Evolutionary conservation across 2,797 vertebrate genomes (phyloP), one percentile per base, ranked within the genome.

Genomic region (Odontamblyopus lacepedii): DNA sequence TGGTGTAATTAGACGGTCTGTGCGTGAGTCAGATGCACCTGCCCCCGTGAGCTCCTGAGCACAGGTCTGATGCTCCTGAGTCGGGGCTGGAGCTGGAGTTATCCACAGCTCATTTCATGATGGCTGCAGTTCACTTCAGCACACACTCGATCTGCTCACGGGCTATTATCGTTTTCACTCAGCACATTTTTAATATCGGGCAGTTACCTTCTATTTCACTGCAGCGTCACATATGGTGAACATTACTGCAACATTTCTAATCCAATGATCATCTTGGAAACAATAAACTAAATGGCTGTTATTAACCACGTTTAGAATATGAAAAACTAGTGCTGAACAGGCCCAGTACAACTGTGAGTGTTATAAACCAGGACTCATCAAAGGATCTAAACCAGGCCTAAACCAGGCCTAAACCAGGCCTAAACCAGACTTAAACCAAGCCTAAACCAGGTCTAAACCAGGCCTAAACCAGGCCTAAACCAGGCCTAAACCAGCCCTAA

Each of bases 101-200:
- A 15, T n/a, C 23, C 23, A 7, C 4, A 64, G 63, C 63, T 26
- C n/a, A 38, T 64, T 44, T 64, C 44, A 64, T 44, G 23, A 26
- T n/a, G 26, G 5, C 63, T 38, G 16, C 71, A 71, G 1, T 72
- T 75, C 85, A 67, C 86, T 26, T 57, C 5, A 55, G 23, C 53
- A 55, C 18, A n/a, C n/a, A n/a, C 19, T 53, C 55, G 2, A 13
- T 57, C 55, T 56, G 55, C 55, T 57, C 55, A 12, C 5, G 55
- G 53, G 55, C 26, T 26, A 26, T 56, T 56, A 56, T 9, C n/a
- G 8, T 26, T 57, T 57, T 26, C 53, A 3, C 19, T 55, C n/a
- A 8, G 23, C 7, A 12, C 55, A n/a, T 26, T 57, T 57, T 57
- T 56, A 8, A 26, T 56, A n/a, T 53, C 3, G 3, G 23, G 55